Evolutionary conservation across 2,113 vertebrate genomes (phyloP).

Genomic region (Corvus hawaiiensis): DNA sequence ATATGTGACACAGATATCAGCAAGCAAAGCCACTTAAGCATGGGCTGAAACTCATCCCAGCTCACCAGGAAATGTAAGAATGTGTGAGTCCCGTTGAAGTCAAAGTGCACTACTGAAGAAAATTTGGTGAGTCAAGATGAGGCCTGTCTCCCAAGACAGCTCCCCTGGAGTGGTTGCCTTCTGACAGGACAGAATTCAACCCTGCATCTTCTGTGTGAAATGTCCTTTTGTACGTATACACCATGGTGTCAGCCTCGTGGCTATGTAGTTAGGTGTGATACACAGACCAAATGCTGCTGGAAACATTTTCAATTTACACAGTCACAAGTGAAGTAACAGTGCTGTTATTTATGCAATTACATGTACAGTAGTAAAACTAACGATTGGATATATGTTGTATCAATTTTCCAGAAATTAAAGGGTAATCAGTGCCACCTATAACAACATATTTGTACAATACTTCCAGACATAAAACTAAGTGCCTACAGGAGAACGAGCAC

Average conservation of each 20-base stretch:
- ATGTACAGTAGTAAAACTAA: slow-evolving; percentile 31
- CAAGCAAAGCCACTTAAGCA: not conserved
- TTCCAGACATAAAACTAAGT: not conserved
- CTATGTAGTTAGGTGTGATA: not conserved
- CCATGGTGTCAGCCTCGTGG: not conserved
- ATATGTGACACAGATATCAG: not conserved
- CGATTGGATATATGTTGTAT: not conserved
- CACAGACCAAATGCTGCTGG: not conserved
- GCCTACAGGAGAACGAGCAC: not conserved
- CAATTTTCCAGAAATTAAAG: not conserved
- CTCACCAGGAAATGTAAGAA: not conserved
- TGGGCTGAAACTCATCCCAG: not conserved
- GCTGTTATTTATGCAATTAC: not conserved
- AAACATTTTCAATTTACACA: not conserved
- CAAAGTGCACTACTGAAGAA: slow-evolving; percentile 17
- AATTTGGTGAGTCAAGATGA: not conserved
- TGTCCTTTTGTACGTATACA: not conserved
- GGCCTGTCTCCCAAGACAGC: not conserved
- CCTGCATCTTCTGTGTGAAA: not conserved
- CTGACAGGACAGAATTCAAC: not conserved
- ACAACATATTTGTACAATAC: not conserved
- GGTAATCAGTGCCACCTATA: not conserved
- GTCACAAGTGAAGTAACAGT: slow-evolving; percentile 6
- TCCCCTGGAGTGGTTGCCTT: not conserved
- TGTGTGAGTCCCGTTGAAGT: not conserved